Evolutionary conservation across 2,888 invertebrate genomes (phyloP), one percentile per base, ranked within the genome.

Genomic region (Prosapia bicincta): DNA sequence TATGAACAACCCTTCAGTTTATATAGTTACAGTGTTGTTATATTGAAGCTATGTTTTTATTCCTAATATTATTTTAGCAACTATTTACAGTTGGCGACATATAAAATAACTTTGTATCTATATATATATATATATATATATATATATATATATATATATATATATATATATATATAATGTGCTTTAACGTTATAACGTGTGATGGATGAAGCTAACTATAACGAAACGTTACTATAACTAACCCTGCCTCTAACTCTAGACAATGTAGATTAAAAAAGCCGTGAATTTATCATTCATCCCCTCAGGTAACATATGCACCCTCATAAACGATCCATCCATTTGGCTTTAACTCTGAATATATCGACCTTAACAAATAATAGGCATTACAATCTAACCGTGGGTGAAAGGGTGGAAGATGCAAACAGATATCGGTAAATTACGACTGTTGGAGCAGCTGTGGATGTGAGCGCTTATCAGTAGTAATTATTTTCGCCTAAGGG

Each of bases 401-500:
- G 54, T 54, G 54, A n/a, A 54, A 54, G 54, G 54, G 54, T 54
- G 54, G 54, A 20, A 54, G 54, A 54, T 54, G 20, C 20, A 54
- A 54, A 54, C 54, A 20, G 54, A 54, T 54, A 54, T 54, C 54
- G 20, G 54, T 54, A 54, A 54, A 20, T 20, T 54, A 54, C 54
- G 54, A 54, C 54, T 54, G 54, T 20, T 54, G 20, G 20, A 54
- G 20, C 54, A 54, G 54, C 54, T 54, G 54, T 54, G 54, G 54
- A 54, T 54, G 54, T 20, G 7, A 54, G 13, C 30, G 74, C 74
- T 74, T 74, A 74, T 74, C 74, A 32, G 69, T n/a, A 69, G 54
- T 74, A 69, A 74, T 74, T 69, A 74, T 74, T 74, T 74, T 74
- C 54, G 74, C 74, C 74, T 71, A 69, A 69, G 69, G 73, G 74